These are phyloP conservation scores for Muscicapa comitata DNA, from an alignment of 2,797 vertebrate species.

Conservation along the genomic window DNA sequence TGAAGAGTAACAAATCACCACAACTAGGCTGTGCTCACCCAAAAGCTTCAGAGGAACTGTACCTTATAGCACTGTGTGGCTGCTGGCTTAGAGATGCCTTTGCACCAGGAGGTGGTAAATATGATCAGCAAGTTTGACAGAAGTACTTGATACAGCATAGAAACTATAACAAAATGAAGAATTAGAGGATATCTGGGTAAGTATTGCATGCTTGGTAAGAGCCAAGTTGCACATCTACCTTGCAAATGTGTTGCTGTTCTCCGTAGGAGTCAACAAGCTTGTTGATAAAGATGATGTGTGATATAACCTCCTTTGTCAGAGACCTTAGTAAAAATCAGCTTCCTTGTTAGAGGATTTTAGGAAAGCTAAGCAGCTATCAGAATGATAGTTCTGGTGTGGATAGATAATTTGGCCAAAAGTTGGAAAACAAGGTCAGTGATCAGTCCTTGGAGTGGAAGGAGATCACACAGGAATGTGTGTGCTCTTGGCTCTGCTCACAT, in stretches of 20 bases:
- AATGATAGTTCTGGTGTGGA: neutral
- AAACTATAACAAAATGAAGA: neutral
- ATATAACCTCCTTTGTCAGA: neutral
- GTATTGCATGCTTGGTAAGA: neutral
- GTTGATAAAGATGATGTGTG: neutral
- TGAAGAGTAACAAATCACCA: neutral
- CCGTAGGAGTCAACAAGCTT: neutral
- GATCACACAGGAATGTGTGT: neutral
- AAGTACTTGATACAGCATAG: neutral
- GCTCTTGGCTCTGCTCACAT: neutral
- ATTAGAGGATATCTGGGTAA: neutral
- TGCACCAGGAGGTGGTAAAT: neutral
- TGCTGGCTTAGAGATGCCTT: neutral
- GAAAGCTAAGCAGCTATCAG: neutral
- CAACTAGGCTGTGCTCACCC: neutral
- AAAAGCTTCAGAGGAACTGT: neutral
- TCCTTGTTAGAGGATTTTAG: neutral
- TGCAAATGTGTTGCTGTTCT: neutral
- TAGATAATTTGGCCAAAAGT: neutral
- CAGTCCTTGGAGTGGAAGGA: neutral
- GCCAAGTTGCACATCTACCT: neutral
- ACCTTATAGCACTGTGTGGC: neutral
- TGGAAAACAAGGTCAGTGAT: neutral
- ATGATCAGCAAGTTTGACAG: neutral
- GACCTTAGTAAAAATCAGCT: neutral